Conservation (phyloP, 2,797 vertebrate species). For the Arctocebus calabarensis region DNA sequence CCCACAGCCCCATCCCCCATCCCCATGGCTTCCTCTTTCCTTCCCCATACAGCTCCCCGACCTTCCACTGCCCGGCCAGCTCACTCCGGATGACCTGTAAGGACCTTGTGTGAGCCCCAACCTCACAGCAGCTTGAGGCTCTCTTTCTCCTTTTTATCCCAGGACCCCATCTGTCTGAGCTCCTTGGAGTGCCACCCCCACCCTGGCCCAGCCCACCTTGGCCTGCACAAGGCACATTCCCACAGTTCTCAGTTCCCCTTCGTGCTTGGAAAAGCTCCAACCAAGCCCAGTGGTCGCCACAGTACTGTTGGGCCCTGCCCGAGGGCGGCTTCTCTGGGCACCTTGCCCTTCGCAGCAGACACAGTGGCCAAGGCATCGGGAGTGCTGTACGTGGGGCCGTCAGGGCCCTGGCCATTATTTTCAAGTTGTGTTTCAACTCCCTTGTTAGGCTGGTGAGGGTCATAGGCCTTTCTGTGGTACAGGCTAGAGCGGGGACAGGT, state of each 20-base stretch:
- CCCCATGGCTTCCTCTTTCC: constrained; percentile 82
- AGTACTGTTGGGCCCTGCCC: not conserved
- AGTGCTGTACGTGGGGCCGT: not conserved
- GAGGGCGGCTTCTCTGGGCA: not conserved
- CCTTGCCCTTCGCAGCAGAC: not conserved
- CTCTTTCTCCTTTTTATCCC: not conserved
- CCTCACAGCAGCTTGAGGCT: not conserved
- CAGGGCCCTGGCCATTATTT: not conserved
- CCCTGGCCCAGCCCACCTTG: not conserved
- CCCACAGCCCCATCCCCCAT: constrained; percentile 60
- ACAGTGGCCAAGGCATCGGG: not conserved
- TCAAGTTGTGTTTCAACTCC: not conserved
- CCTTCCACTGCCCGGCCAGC: constrained; percentile 59
- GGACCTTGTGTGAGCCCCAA: not conserved
- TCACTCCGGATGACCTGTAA: not conserved
- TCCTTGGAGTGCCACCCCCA: not conserved
- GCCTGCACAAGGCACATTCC: constrained; percentile 60
- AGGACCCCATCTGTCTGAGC: not conserved
- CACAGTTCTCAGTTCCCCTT: constrained; percentile 81
- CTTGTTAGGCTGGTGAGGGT: not conserved
- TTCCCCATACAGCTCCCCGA: constrained; percentile 51
- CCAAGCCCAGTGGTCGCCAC: constrained; percentile 40
- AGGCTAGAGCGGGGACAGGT: not conserved
- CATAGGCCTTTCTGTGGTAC: fast-evolving
- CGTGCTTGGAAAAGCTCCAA: constrained; percentile 70